phyloP scores from a whole-genome alignment of 2,113 vertebrate genomes.

The Barnardius zonarius region DNA sequence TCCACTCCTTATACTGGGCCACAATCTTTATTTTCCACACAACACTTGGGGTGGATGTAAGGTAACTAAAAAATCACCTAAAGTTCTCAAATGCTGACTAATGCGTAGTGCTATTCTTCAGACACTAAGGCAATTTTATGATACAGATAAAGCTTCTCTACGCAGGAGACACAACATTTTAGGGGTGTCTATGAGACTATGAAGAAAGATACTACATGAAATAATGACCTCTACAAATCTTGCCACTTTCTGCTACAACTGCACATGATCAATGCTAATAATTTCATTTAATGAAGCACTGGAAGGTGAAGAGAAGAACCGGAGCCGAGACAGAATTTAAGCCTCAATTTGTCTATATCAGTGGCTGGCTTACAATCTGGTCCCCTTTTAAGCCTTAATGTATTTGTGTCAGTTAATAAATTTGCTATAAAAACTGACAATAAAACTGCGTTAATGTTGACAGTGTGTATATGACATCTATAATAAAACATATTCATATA shows the following conservation, averaged over 20 bases:
- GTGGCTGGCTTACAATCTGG: constrained; percentile 17
- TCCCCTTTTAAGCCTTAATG: background rate
- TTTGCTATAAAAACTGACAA: background rate
- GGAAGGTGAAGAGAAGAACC: background rate
- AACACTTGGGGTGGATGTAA: background rate
- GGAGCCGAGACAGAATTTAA: constrained; percentile 3
- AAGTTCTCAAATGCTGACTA: background rate
- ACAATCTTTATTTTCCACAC: background rate
- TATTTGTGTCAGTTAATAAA: constrained; percentile 53
- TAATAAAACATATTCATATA: constrained; percentile 1
- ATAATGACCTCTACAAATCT: constrained; percentile 23
- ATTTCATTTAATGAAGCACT: constrained; percentile 42
- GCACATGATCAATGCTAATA: constrained; percentile 18
- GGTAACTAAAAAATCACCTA: background rate
- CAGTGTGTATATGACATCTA: constrained; percentile 19
- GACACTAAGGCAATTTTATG: background rate
- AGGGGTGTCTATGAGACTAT: background rate
- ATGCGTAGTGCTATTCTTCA: background rate
- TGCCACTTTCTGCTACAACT: background rate
- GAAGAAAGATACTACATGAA: background rate
- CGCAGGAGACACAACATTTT: background rate
- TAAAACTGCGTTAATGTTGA: constrained; percentile 20
- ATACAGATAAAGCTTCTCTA: background rate
- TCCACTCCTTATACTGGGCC: background rate
- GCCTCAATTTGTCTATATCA: constrained; percentile 26